Evolutionary conservation across 2,888 invertebrate species (phyloP), one percentile per base, ranked within the genome.

Genomic region (Eupithecia pulchellata): DNA sequence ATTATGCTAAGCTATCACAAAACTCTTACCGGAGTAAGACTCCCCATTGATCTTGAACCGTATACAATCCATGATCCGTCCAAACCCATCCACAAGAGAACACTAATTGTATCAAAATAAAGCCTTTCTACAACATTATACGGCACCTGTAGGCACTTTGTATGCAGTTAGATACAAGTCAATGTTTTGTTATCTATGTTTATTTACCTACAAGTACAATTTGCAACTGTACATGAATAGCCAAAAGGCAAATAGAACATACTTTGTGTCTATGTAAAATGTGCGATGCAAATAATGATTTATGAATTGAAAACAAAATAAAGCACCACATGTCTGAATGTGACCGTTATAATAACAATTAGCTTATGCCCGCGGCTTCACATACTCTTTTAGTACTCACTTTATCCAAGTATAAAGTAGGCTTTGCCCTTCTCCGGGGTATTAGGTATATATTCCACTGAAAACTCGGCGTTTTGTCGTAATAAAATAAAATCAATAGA

Each of bases 1-100:
- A n/a, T n/a, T n/a, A n/a, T n/a, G n/a, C n/a, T n/a, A 47, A 4
- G 42, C 2, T 47, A 20, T n/a, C 20, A 5, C 42, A 17, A 4
- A n/a, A 20, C 8, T 8, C 58, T 30, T 58, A 58, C 58, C 58
- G 8, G 58, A 58, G n/a, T 58, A 27, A 8, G n/a, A 58, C 17
- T 58, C 58, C 9, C 58, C 58, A 58, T 58, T 58, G 30, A 58
- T 30, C 29, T 29, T 58, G n/a, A 58, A 58, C 14, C 30, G 1
- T 17, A 30, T 9, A 30, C 30, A 9, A n/a, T 58, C 29, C 58
- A 58, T 58, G 30, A 17, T 58, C 0, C 29, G 30, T 58, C n/a
- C 11, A 30, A 17, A 30, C 9, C 1, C 17, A 57, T 58, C 30
- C 29, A 58, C 47, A 20, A 20, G 3, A 9, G 47, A 47, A n/a